phyloP scores from a whole-genome alignment of 2,113 vertebrate species.

The Eclectus roratus region DNA sequence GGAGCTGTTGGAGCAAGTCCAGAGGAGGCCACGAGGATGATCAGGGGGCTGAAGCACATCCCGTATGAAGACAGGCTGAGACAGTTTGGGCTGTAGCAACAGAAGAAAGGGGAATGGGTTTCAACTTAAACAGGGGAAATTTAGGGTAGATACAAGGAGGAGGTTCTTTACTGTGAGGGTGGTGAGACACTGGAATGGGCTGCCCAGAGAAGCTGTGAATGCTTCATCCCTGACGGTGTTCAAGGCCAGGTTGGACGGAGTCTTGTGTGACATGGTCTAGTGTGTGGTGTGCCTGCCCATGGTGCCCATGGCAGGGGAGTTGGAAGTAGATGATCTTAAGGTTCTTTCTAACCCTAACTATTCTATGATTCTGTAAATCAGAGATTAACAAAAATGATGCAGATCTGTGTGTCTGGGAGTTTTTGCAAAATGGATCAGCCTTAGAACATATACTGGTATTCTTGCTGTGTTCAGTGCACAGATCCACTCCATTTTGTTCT shows the following conservation, averaged over 20 bases:
- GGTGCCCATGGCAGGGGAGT: neutral
- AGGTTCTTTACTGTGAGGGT: neutral
- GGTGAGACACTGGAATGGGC: neutral
- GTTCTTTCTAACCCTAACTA: neutral
- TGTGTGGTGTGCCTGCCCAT: neutral
- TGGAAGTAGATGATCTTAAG: neutral
- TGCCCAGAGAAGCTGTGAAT: neutral
- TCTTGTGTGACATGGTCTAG: neutral
- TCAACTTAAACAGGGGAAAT: neutral
- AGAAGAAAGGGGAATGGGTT: neutral
- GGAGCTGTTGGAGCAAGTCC: neutral
- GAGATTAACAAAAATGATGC: neutral
- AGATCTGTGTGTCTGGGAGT: neutral
- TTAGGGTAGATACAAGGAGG: neutral
- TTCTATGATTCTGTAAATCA: neutral
- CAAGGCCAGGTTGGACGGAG: neutral
- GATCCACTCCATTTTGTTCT: neutral
- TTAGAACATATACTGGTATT: neutral
- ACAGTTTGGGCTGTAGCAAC: neutral
- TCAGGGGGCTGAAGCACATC: neutral
- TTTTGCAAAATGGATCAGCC: neutral
- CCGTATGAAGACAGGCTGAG: neutral
- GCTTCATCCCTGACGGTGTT: neutral
- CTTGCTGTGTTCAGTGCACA: neutral
- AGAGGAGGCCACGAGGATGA: neutral